These are phyloP conservation scores for Euthynnus affinis DNA, from an alignment of 2,797 vertebrate species.

Conservation along the genomic window DNA sequence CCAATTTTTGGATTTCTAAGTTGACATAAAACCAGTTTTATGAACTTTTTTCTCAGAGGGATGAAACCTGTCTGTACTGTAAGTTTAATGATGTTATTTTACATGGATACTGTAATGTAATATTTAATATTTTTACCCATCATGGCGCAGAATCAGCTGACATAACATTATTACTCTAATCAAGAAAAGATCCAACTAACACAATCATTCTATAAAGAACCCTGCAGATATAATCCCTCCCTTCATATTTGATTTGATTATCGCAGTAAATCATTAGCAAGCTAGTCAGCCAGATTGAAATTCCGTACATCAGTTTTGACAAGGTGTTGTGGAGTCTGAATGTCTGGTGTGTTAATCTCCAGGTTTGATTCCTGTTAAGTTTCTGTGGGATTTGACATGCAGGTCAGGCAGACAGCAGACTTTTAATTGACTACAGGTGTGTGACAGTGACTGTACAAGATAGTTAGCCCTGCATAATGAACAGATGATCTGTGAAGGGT, in stretches of 20 bases:
- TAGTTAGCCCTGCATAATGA: conserved; percentile 57
- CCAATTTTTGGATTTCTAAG: no score
- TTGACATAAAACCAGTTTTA: no score
- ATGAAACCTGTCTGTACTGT: no score
- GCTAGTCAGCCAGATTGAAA: conserved; percentile 39
- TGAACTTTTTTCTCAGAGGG: no score
- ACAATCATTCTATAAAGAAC: conserved; percentile 34
- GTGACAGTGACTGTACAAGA: conserved; percentile 36
- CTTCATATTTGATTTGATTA: conserved; percentile 45
- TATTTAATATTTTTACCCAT: neutral
- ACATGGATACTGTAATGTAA: neutral
- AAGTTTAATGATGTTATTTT: neutral
- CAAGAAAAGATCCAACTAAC: conserved; percentile 43
- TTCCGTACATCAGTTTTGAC: conserved; percentile 22
- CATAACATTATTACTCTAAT: conserved; percentile 31
- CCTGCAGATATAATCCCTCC: conserved; percentile 42
- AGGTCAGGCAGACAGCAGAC: conserved; percentile 31
- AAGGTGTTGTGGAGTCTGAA: conserved; percentile 23
- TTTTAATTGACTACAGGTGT: conserved; percentile 52
- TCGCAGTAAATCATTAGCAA: conserved; percentile 45
- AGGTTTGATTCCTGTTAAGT: conserved; percentile 37
- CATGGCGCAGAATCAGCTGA: neutral
- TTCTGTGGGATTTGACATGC: conserved; percentile 16
- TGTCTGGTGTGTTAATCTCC: conserved; percentile 54
- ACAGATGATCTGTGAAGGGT: conserved; percentile 72